A percentile compares a stretch with the other conserved stretches of the same genome.
Evolutionary conservation across 2,797 vertebrate species (phyloP).

Genomic region (Acanthis flammea): DNA sequence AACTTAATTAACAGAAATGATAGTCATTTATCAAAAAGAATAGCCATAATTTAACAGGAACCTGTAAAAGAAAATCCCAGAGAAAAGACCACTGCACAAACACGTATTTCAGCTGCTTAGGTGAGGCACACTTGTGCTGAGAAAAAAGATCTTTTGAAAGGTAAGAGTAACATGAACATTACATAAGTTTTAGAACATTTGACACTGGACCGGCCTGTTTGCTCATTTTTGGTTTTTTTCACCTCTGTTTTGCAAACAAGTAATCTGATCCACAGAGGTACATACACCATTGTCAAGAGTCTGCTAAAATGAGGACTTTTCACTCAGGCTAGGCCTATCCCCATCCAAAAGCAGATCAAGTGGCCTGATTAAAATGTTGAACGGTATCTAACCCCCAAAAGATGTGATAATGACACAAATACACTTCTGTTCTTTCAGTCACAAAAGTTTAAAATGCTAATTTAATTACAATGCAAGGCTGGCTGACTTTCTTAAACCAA

Average conservation of each 20-base stretch:
- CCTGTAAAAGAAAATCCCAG: neutral
- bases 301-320: neutral
- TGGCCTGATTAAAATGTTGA: neutral
- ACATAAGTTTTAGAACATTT: neutral
- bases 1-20: neutral
- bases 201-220: neutral
- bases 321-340: neutral
- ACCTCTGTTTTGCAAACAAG: constrained; percentile 2
- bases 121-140: neutral
- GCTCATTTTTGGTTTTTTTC: neutral
- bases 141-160: neutral
- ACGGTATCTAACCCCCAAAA: neutral
- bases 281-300: neutral
- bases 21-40: neutral
- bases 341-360: neutral
- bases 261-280: neutral
- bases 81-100: neutral
- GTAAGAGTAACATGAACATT: neutral
- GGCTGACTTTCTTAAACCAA: constrained; percentile 44
- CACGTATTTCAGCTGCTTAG: neutral
- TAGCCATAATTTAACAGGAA: neutral
- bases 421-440: neutral
- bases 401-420: constrained; percentile 53
- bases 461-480: constrained; percentile 48
- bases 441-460: constrained; percentile 37